Evolutionary conservation across 2,113 vertebrate species (phyloP), one percentile per base, ranked within the genome.

Genomic region (Plestiodon gilberti): DNA sequence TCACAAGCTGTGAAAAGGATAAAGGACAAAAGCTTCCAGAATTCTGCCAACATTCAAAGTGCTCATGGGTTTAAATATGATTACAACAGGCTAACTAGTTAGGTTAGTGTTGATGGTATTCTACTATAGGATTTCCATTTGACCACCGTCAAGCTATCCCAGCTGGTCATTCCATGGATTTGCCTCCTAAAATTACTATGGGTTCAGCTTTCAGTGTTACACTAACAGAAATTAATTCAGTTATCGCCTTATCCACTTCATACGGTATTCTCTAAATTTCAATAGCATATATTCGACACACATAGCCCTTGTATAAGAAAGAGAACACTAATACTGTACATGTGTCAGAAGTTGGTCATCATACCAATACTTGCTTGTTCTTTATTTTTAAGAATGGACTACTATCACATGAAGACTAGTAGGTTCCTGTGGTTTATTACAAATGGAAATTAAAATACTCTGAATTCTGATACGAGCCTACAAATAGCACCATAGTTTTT

Each of bases 1-100:
- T 82, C 57, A 87, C 11, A 75, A 71, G 33, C 0, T 0, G 35
- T 0, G 0, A 15, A 43, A 73, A 40, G n/a, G 30, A 9, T 4
- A 11, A 22, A 22, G 78, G 13, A 2, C 8, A 5, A 22, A 35
- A 38, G 64, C n/a, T 59, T 69, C 20, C 23, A 28, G 33, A 22
- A 35, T 14, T n/a, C 48, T 81, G n/a, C 22, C 38, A 30, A 28
- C 15, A 55, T 33, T 38, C 40, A 38, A 3, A 22, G 18, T 30
- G 9, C 18, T 35, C 64, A 62, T 13, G 67, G 48, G n/a, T 10
- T 23, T 9, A 61, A 11, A 78, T 35, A 59, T 35, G 33, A 22
- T 59, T 62, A 62, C 22, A 79, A 28, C 33, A 61, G 77, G 18
- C 22, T 38, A 9, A 78, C 20, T 23, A 61, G 77, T 57, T 20